Base-by-base conservation (phyloP, 2,797 vertebrate species). In the Coreius guichenoti region DNA sequence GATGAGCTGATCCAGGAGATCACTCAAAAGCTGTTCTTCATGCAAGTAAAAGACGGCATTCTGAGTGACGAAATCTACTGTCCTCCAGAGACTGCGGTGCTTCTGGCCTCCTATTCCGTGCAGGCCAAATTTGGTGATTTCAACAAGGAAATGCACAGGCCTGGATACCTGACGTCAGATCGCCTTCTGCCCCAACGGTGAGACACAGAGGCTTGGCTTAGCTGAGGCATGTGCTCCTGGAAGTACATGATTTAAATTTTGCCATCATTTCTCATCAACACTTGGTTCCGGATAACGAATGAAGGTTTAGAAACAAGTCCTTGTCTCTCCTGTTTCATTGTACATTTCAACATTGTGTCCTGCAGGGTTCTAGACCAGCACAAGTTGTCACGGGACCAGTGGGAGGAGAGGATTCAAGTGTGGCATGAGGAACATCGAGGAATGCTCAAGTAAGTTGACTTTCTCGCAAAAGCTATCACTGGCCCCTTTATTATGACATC, bases 1-100 rank as follows among this genome's bases (percentile, higher is more conserved):
- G 98, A 99, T 89, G 98, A 99, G 91, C 94, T 99, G 89, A 99
- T 99, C 92, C 98, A 99, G 94, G 98, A 99, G 80, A 96, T 98
- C 93, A 99, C 98, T 0, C 98, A 99, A 94, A 99, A 98, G 94
- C 97, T 99, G 0, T 99, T 99, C 94, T 99, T 99, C 93, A 94
- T 99, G 68, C 98, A 99, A 90, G 97, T 99, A 91, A 99, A 99
- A 92, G 98, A 99, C 3, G 89, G 93, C 33, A 97, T 99, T 88
- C 96, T 99, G 81, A 96, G 95, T 0, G 98, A 99, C 1, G 97
- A 99, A 90, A 96, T 98, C 83, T 99, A 99, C 94, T 99, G 98
- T 81, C 98, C 97, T 0, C 98, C 98, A 0, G 98, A 99, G 95
- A 99, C 98, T 0, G 98, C 98, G 0, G 98, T 99, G 84, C 95